A percentile compares a stretch with the other conserved stretches of the same genome.
Evolutionary conservation across 2,113 vertebrate species (phyloP).

Genomic region (Peromyscus californicus): DNA sequence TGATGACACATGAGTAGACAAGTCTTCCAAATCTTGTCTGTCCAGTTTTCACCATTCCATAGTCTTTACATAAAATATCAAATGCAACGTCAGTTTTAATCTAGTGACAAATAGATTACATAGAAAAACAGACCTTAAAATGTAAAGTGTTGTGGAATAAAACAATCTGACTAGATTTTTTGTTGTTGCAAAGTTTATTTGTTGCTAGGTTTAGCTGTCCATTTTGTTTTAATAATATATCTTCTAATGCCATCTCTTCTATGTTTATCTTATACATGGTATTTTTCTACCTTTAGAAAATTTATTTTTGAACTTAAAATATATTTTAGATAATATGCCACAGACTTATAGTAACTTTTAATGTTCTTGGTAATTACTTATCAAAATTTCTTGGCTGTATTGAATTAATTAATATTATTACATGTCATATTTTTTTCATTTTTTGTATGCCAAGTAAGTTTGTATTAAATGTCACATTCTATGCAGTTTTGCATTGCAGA

Average conservation of each 20-base stretch:
- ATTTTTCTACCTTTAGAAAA: neutral
- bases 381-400: neutral
- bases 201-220: neutral
- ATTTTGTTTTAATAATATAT: neutral
- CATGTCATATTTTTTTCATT: neutral
- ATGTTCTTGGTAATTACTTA: neutral
- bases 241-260: neutral
- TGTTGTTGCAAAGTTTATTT: neutral
- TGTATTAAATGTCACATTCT: neutral
- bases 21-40: neutral
- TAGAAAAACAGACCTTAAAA: neutral
- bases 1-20: neutral
- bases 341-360: neutral
- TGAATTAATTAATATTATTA: neutral
- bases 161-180: neutral
- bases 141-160: neutral
- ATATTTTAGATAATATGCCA: neutral
- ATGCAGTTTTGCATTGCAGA: neutral
- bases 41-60: neutral
- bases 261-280: neutral
- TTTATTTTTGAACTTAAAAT: neutral
- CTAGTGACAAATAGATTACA: neutral
- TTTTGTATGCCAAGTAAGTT: neutral
- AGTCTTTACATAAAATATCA: neutral
- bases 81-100: neutral